A percentile compares a stretch with the other conserved stretches of the same genome.
Evolutionary conservation across 2,113 vertebrate species (phyloP).

Genomic region (Serinus canaria): DNA sequence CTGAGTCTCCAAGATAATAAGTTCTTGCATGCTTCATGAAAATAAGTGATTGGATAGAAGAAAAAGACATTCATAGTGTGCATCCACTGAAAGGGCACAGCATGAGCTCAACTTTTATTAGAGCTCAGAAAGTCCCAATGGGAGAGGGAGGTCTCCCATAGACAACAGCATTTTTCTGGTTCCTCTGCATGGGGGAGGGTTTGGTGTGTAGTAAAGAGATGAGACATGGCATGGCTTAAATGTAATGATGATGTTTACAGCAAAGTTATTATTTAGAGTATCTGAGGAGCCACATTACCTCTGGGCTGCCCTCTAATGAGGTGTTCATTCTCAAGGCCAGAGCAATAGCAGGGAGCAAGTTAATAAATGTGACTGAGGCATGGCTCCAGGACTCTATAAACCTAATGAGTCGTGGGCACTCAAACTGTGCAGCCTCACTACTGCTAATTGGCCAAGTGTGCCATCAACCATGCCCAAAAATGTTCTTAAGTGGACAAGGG

Average conservation of each 20-base stretch:
- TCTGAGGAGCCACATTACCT: not conserved
- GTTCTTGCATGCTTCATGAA: not conserved
- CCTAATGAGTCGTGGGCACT: conserved; percentile 40
- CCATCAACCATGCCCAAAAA: conserved; percentile 41
- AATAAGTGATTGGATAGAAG: not conserved
- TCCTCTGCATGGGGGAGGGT: not conserved
- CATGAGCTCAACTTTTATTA: not conserved
- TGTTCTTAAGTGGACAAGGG: conserved; percentile 32
- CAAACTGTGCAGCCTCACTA: not conserved
- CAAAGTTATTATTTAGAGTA: not conserved
- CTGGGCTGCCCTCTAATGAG: not conserved
- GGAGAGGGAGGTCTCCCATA: not conserved
- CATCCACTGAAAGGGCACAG: not conserved
- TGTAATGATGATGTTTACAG: not conserved
- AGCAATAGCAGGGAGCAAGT: not conserved
- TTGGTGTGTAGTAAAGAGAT: not conserved
- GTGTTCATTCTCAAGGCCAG: not conserved
- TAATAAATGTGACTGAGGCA: not conserved
- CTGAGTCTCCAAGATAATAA: not conserved
- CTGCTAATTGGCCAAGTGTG: conserved; percentile 43
- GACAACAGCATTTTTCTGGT: not conserved
- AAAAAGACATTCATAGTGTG: not conserved
- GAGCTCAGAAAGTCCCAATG: not conserved
- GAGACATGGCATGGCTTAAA: not conserved
- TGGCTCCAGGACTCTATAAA: conserved; percentile 44